phyloP scores from a whole-genome alignment of 2,888 invertebrate genomes.

The Exocentrus adspersus region DNA sequence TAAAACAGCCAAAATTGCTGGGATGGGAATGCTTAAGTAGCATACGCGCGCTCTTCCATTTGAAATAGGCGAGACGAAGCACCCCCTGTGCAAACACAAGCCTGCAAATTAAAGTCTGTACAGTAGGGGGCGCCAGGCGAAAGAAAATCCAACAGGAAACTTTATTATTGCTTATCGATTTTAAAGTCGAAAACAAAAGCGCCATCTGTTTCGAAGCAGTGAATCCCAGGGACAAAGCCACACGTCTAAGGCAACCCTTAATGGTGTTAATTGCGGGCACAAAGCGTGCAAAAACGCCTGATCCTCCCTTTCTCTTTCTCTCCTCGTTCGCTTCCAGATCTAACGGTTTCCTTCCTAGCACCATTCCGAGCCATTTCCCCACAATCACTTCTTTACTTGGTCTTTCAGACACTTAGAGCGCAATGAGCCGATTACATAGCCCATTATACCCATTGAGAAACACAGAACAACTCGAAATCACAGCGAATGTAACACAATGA shows the following conservation, averaged over 20 bases:
- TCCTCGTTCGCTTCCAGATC: constrained; percentile 38
- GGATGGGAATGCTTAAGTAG: too few relatives aligned
- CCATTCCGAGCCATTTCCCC: constrained; percentile 62
- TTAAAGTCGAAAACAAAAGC: not conserved
- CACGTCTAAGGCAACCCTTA: constrained; percentile 45
- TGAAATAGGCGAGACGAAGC: constrained; percentile 58
- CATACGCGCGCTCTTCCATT: constrained; percentile 16
- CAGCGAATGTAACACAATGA: constrained; percentile 45
- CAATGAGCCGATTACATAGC: constrained; percentile 57
- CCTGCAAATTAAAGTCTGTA: constrained; percentile 59
- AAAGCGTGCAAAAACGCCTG: constrained; percentile 38
- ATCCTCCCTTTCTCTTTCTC: constrained; percentile 42
- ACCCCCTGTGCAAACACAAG: constrained; percentile 61
- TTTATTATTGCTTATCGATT: not conserved
- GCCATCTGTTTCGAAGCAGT: constrained; percentile 15
- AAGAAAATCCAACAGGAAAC: too few relatives aligned
- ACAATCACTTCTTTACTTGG: constrained; percentile 60
- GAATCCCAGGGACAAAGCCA: constrained; percentile 10
- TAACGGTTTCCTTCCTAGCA: constrained; percentile 59
- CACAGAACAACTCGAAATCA: constrained; percentile 48
- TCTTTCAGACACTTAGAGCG: constrained; percentile 58
- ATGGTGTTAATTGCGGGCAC: constrained; percentile 54
- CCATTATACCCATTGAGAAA: constrained; percentile 52
- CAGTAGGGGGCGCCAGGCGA: not conserved
- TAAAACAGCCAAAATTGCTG: constrained; percentile 9